These are phyloP conservation scores for Anniella stebbinsi DNA, from an alignment of 2,797 vertebrate genomes.

Conservation along the genomic window DNA sequence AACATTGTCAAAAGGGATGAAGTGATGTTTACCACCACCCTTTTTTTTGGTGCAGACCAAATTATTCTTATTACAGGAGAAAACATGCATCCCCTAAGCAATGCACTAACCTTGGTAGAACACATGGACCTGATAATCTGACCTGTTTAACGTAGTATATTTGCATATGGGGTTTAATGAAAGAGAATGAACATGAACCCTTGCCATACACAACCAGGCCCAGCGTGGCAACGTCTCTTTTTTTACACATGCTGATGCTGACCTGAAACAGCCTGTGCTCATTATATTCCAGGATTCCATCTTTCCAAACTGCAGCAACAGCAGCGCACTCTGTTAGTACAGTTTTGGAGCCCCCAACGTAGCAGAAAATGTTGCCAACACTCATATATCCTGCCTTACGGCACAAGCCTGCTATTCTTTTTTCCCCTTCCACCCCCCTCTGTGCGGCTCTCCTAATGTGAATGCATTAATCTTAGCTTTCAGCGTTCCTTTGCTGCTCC, in stretches of 20 bases:
- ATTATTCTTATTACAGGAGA: neutral
- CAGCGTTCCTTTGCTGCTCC: neutral
- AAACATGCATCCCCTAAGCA: neutral
- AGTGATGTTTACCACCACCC: neutral
- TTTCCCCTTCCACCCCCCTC: neutral
- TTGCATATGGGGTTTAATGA: neutral
- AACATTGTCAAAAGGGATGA: neutral
- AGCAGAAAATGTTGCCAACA: neutral
- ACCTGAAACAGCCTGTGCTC: neutral
- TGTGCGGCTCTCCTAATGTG: neutral
- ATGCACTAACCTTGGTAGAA: neutral
- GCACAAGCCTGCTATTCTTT: neutral
- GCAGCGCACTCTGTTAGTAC: neutral
- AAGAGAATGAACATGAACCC: neutral
- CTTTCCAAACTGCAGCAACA: neutral
- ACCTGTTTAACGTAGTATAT: neutral
- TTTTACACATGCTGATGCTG: neutral
- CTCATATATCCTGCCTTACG: neutral
- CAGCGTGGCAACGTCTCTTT: neutral
- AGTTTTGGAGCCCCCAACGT: neutral
- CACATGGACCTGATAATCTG: neutral
- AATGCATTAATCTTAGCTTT: conserved; percentile 18
- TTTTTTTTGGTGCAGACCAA: neutral
- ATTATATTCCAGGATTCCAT: neutral
- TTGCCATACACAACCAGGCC: neutral